phyloP scores from a whole-genome alignment of 2,797 vertebrate genomes.

The Phataginus tetradactyla region DNA sequence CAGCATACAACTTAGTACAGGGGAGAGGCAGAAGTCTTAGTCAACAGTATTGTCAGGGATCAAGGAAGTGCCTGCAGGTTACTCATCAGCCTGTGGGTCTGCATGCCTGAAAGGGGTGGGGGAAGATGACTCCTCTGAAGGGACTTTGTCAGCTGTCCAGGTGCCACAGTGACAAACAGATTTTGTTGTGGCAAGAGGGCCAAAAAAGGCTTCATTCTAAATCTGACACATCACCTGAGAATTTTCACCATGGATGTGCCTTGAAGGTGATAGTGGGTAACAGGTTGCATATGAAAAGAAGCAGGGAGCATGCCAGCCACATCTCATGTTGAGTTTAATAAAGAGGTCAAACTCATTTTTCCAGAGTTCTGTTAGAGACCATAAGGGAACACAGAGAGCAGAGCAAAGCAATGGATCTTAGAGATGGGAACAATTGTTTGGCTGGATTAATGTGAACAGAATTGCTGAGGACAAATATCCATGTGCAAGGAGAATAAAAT shows the following conservation, averaged over 20 bases:
- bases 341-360: constrained; percentile 24
- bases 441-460: constrained; percentile 31
- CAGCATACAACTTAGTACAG: constrained; percentile 7
- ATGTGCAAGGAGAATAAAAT: not conserved
- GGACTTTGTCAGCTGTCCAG: not conserved
- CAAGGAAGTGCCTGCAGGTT: constrained; percentile 55
- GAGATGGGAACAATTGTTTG: not conserved
- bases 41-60: constrained; percentile 10
- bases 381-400: not conserved
- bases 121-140: not conserved
- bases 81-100: constrained; percentile 8
- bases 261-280: not conserved
- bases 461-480: not conserved
- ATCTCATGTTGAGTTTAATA: not conserved
- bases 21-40: constrained; percentile 36
- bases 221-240: constrained; percentile 5
- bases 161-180: not conserved
- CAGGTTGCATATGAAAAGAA: constrained; percentile 23
- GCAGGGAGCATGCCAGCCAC: not conserved
- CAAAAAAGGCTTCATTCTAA: constrained; percentile 24
- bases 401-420: not conserved
- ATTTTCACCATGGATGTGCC: constrained; percentile 38
- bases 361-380: not conserved
- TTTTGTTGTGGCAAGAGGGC: constrained; percentile 26
- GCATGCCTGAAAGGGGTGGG: not conserved